Percentiles rank a stretch among this genome's conserved stretches.
Evolutionary conservation across 2,797 vertebrate species (phyloP).

Genomic region (Notoglanidium macrostoma): DNA sequence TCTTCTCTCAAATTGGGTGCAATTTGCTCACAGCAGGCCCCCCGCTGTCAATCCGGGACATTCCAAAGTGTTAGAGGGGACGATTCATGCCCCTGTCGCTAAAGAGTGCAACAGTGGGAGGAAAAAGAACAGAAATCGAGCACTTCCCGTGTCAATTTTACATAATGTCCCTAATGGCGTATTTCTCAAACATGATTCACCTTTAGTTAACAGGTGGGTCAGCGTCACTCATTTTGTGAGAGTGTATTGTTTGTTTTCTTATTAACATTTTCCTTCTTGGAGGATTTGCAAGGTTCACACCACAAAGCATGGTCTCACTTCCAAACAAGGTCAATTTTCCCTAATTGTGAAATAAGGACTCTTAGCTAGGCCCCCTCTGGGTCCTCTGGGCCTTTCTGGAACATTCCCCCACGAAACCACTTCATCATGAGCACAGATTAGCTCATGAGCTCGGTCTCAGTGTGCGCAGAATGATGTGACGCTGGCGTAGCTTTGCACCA

Average conservation of each 20-base stretch:
- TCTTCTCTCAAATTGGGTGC: slow-evolving; percentile 74
- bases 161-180: slow-evolving; percentile 50
- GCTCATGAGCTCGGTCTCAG: slow-evolving; percentile 52
- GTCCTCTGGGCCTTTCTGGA: slow-evolving; percentile 52
- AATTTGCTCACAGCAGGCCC: slow-evolving; percentile 75
- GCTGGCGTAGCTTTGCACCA: slow-evolving; percentile 23
- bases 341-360: slow-evolving; percentile 54
- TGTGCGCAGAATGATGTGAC: slow-evolving; percentile 49
- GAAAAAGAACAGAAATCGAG: slow-evolving; percentile 55
- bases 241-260: slow-evolving; percentile 22
- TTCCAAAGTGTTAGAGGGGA: slow-evolving; percentile 59
- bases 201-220: slow-evolving; percentile 48
- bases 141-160: slow-evolving; percentile 60
- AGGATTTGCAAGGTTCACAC: slow-evolving; percentile 48
- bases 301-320: slow-evolving; percentile 42
- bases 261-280: slow-evolving; percentile 13
- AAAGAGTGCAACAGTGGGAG: slow-evolving; percentile 54
- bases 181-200: slow-evolving; percentile 57
- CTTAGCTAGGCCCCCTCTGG: slow-evolving; percentile 45
- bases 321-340: slow-evolving; percentile 58
- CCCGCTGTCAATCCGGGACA: slow-evolving; percentile 59
- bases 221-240: slow-evolving; percentile 17
- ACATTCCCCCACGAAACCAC: slow-evolving; percentile 66
- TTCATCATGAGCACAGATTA: slow-evolving; percentile 71
- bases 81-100: slow-evolving; percentile 60